phyloP scores from a whole-genome alignment of 2,888 invertebrate species.

The Clepsis dumicolana region DNA sequence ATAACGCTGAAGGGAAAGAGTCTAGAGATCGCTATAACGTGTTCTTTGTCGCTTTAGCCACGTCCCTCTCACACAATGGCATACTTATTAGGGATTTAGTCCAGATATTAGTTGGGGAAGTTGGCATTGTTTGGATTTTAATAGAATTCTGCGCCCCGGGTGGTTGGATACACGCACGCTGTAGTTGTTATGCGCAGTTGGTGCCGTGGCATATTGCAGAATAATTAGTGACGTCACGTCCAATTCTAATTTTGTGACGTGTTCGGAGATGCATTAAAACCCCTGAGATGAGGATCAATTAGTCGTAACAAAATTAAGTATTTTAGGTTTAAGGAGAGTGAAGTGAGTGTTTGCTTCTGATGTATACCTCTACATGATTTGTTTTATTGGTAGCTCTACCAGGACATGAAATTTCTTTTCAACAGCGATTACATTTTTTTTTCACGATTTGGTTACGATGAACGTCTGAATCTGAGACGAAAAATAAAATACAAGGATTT shows the following conservation, averaged over 20 bases:
- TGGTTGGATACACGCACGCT: constrained; percentile 72
- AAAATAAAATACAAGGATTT: no score
- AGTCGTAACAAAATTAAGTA: constrained; percentile 22
- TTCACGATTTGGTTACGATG: no score
- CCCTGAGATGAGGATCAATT: constrained; percentile 29
- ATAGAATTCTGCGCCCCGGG: constrained; percentile 83
- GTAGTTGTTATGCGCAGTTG: constrained; percentile 55
- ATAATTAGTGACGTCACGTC: constrained; percentile 41
- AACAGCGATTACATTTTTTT: no score
- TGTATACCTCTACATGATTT: no score
- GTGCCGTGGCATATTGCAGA: constrained; percentile 52
- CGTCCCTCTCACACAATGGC: constrained; percentile 86
- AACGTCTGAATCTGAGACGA: no score
- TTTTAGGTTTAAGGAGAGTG: constrained; percentile 6
- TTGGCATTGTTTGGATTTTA: constrained; percentile 84
- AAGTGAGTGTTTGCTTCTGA: neutral
- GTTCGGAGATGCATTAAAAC: constrained; percentile 32
- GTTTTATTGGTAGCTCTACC: no score
- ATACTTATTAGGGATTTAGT: constrained; percentile 87
- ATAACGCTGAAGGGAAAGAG: constrained; percentile 43
- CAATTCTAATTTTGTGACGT: constrained; percentile 29
- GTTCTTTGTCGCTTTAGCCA: constrained; percentile 83
- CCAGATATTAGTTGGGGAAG: constrained; percentile 86
- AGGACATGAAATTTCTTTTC: no score
- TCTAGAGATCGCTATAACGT: constrained; percentile 82